Conservation (phyloP, 2,888 invertebrate species). For the Trissonchulus sp. region DNA sequence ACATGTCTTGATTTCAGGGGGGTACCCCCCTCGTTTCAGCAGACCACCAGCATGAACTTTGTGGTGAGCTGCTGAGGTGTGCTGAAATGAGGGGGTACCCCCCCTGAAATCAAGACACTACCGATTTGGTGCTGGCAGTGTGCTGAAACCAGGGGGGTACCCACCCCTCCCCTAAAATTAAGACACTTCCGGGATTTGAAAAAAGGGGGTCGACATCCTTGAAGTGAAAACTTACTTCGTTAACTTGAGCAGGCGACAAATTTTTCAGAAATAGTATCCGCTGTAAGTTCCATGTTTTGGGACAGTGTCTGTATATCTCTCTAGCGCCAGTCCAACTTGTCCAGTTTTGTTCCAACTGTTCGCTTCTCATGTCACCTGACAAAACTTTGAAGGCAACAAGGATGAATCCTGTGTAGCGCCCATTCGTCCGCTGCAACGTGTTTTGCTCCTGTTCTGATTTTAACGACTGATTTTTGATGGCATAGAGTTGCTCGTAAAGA, state of each 20-base stretch:
- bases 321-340: constrained; percentile 47
- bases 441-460: constrained; percentile 26
- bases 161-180: no score
- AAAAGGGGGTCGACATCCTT: no score
- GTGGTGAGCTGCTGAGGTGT: no score
- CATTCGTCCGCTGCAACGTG: constrained; percentile 39
- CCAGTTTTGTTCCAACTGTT: constrained; percentile 44
- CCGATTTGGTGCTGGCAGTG: no score
- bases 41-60: no score
- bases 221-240: background rate
- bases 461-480: constrained; percentile 41
- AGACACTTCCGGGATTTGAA: no score
- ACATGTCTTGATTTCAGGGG: no score
- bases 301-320: constrained; percentile 49
- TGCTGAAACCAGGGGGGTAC: no score
- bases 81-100: no score
- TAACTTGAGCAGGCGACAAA: background rate
- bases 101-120: no score
- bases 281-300: constrained; percentile 45
- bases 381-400: constrained; percentile 46
- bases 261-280: constrained; percentile 40
- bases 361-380: constrained; percentile 36
- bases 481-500: constrained; percentile 45
- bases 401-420: constrained; percentile 48
- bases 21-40: no score